A percentile compares a stretch with the other conserved stretches of the same genome.
Evolutionary conservation across 2,113 vertebrate species (phyloP).

Genomic region (Daubentonia madagascariensis): DNA sequence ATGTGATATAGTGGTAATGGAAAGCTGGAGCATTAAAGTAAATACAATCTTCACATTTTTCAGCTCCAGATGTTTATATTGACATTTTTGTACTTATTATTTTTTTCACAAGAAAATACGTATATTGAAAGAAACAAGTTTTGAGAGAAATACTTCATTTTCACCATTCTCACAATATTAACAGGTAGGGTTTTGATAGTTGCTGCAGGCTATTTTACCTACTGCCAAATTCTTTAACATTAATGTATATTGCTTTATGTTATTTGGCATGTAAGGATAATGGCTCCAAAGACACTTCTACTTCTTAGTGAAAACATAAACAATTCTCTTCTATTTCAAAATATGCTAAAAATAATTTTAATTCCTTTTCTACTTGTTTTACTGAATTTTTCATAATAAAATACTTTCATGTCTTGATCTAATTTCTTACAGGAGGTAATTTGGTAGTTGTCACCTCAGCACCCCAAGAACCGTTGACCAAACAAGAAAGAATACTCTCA

Average conservation of each 20-base stretch:
- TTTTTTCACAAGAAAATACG: not conserved
- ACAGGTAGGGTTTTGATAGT: not conserved
- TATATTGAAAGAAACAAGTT: not conserved
- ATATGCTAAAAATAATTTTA: conserved; percentile 12
- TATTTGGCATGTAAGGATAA: not conserved
- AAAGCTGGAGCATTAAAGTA: not conserved
- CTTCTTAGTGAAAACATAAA: not conserved
- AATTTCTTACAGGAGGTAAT: not conserved
- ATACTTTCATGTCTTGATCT: not conserved
- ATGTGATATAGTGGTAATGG: not conserved
- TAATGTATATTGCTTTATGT: not conserved
- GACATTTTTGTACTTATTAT: not conserved
- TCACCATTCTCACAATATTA: not conserved
- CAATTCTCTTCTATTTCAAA: not conserved
- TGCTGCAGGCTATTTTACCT: not conserved
- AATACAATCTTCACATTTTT: not conserved
- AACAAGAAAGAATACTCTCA: accelerated
- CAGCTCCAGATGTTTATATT: not conserved
- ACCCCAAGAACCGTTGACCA: not conserved
- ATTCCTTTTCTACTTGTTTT: conserved; percentile 57
- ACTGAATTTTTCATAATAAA: not conserved
- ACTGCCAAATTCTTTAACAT: not conserved
- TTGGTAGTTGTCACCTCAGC: not conserved
- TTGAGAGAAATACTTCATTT: not conserved
- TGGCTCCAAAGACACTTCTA: not conserved